These are phyloP conservation scores for Siderastrea siderea DNA, from an alignment of 92 coral and sea anemone genomes.

Conservation along the genomic window DNA sequence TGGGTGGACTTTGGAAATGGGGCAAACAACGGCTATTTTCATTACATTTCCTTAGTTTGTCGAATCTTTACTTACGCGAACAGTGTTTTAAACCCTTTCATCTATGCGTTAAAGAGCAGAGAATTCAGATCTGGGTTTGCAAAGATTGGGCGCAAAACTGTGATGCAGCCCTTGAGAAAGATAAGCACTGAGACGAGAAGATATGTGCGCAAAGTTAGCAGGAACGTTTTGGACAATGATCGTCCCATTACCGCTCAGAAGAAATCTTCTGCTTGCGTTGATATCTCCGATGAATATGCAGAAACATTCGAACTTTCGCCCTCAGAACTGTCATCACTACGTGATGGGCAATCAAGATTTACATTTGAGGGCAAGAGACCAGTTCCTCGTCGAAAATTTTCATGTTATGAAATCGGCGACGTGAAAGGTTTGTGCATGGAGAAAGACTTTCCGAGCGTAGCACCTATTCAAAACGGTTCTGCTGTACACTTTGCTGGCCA, in stretches of 20 bases:
- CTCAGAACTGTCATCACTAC: background rate
- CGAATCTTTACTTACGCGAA: slow-evolving; percentile 84
- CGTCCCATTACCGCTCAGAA: background rate
- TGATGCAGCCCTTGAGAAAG: slow-evolving; percentile 22
- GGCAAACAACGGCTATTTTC: slow-evolving; percentile 34
- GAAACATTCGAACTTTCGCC: background rate
- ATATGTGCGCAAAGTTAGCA: slow-evolving; percentile 10
- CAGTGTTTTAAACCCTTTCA: slow-evolving; percentile 87
- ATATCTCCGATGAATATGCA: background rate
- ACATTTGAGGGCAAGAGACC: background rate
- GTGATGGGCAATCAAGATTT: background rate
- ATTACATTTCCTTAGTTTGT: slow-evolving; percentile 69
- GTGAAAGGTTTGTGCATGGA: background rate
- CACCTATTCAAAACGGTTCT: background rate
- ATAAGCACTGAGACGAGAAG: slow-evolving; percentile 1
- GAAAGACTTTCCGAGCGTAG: background rate
- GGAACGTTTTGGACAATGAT: background rate
- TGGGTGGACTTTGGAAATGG: slow-evolving; percentile 85
- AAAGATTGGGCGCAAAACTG: slow-evolving; percentile 24
- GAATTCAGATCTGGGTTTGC: slow-evolving; percentile 78
- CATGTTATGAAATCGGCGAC: slow-evolving; percentile 1
- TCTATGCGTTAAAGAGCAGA: slow-evolving; percentile 75
- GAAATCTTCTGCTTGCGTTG: background rate
- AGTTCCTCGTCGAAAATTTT: background rate
- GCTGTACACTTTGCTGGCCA: background rate